Evolutionary conservation across 1,140 invertebrate species (phyloP), one percentile per base, ranked within the genome.

Genomic region (Coenobita brevimanus): DNA sequence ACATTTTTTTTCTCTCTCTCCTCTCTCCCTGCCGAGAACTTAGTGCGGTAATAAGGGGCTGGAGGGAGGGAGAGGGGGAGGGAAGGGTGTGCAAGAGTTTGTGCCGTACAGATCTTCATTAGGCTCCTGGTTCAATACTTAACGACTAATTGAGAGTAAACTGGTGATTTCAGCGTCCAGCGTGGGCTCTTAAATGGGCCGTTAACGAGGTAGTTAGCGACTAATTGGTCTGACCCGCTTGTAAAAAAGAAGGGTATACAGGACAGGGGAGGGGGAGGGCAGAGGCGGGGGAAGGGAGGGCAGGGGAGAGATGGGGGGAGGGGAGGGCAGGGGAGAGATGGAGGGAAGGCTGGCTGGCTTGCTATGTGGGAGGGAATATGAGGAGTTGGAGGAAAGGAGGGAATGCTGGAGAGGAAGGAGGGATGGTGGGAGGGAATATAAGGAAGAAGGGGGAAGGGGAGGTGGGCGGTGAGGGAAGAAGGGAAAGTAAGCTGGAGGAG

Each of bases 91-190:
- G n/a, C n/a, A n/a, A n/a, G n/a, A n/a, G n/a, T n/a, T n/a, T n/a
- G n/a, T n/a, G n/a, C 3, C 1, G 33, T 69, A 10, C 33, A 73
- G 21, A 73, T 73, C 69, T 73, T 73, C 69, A 73, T 73, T 73
- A 73, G 41, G 17, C 69, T 21, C 36, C 69, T 73, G 69, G 69
- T 73, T 73, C 69, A 73, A 38, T 73, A 73, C 69, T 73, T 73
- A 73, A 73, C 69, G 69, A 73, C 69, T 73, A 73, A 73, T 73
- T 73, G 69, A 73, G 69, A 73, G 69, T 73, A 73, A 73, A 73
- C 69, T 38, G 69, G 69, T 73, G 69, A 73, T 73, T 73, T 73
- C 33, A 73, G 69, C 69, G 69, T 73, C 69, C 69, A 73, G 69
- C 69, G 69, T 73, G 69, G 69, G 69, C 69, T 21, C 33, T 33